Percentiles rank a stretch among this genome's conserved stretches.
These are phyloP conservation scores for Pandemis cinnamomeana DNA, from an alignment of 2,888 invertebrate genomes.

Conservation along the genomic window DNA sequence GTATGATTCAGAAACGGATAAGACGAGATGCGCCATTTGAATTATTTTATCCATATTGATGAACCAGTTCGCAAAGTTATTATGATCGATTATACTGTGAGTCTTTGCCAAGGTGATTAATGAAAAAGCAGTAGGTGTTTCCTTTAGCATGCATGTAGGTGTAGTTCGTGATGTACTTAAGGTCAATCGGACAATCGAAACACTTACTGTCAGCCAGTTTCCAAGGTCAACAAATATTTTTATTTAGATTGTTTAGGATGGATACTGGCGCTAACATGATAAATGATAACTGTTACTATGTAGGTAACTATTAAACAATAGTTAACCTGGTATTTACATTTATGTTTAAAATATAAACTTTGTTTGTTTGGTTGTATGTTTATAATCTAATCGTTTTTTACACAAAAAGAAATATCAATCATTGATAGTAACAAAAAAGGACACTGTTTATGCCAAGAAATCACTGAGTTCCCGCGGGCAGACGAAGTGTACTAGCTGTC, in stretches of 20 bases:
- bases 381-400: too few relatives aligned
- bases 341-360: neutral
- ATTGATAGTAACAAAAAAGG: too few relatives aligned
- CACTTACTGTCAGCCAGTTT: neutral
- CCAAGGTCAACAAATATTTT: constrained; percentile 28
- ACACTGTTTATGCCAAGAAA: too few relatives aligned
- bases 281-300: neutral
- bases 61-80: constrained; percentile 5
- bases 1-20: neutral
- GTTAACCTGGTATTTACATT: neutral
- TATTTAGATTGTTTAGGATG: constrained; percentile 13
- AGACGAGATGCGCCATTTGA: neutral
- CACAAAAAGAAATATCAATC: too few relatives aligned
- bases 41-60: neutral
- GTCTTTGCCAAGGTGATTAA: constrained; percentile 14
- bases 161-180: constrained; percentile 35
- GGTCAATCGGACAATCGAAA: constrained; percentile 27
- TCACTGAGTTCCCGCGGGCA: too few relatives aligned
- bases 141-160: constrained; percentile 26
- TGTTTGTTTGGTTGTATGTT: neutral
- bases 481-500: too few relatives aligned
- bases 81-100: constrained; percentile 10
- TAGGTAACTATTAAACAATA: neutral
- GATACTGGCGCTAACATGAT: neutral
- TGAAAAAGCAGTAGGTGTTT: constrained; percentile 35